phyloP scores from a whole-genome alignment of 2,113 vertebrate genomes.

The Salvelinus namaycush region DNA sequence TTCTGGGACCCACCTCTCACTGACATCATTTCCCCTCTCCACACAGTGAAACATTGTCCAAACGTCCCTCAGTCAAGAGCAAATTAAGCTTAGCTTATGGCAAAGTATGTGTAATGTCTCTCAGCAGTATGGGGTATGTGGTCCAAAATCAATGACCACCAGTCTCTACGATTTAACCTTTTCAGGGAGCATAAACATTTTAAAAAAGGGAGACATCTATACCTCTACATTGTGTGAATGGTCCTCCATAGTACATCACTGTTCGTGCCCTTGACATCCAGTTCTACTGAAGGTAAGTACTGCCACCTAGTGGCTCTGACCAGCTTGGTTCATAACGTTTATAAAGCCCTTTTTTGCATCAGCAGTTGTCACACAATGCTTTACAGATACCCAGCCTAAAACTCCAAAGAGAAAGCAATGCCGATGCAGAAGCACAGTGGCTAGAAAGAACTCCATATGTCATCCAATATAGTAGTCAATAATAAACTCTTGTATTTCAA shows the following conservation, averaged over 20 bases:
- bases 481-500: too few species aligned
- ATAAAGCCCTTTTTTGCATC: too few species aligned
- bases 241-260: neutral
- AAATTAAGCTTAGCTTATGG: slow-evolving; percentile 13
- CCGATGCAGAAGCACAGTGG: too few species aligned
- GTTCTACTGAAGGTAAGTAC: neutral
- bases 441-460: too few species aligned
- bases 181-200: neutral
- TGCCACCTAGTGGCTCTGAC: neutral
- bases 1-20: slow-evolving; percentile 8
- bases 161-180: neutral
- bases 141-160: neutral
- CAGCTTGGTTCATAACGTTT: neutral
- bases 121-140: neutral
- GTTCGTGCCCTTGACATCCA: neutral
- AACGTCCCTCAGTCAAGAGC: neutral
- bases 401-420: too few species aligned
- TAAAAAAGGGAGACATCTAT: too few species aligned
- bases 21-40: slow-evolving; percentile 10
- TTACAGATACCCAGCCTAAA: too few species aligned
- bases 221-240: too few species aligned
- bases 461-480: too few species aligned
- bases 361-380: too few species aligned
- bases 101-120: slow-evolving; percentile 5
- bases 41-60: neutral